phyloP scores from a whole-genome alignment of 1,140 invertebrate genomes.

The Diachasma alloeum region DNA sequence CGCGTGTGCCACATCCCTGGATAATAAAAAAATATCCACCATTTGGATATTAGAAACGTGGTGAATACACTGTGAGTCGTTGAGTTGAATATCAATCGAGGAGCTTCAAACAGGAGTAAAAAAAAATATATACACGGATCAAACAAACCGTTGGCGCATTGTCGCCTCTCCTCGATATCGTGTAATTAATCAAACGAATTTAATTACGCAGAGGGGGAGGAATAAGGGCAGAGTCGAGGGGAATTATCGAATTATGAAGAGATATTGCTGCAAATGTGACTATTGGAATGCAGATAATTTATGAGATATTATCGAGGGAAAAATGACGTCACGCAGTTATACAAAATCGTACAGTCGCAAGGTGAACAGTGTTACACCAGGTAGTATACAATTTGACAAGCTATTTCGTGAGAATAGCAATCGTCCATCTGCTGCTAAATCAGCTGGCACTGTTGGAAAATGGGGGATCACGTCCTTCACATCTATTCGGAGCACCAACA shows the following conservation, averaged over 20 bases:
- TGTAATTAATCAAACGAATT: not conserved
- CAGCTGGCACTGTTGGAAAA: constrained; percentile 88
- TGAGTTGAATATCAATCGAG: not conserved
- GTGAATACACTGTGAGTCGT: not conserved
- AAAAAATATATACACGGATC: not conserved
- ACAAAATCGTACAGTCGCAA: constrained; percentile 68
- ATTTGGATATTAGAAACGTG: too few relatives aligned
- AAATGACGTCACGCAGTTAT: constrained; percentile 68
- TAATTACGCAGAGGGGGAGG: not conserved
- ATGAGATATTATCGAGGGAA: constrained; percentile 35
- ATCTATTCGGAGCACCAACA: constrained; percentile 79
- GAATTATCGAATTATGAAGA: constrained; percentile 39
- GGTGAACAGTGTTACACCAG: constrained; percentile 61
- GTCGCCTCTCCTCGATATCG: not conserved
- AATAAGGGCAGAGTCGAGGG: not conserved
- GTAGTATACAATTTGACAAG: constrained; percentile 78
- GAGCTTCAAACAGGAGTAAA: too few relatives aligned
- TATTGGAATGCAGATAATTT: constrained; percentile 44
- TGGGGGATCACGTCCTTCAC: constrained; percentile 95
- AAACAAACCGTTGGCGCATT: constrained; percentile 11
- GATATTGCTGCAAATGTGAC: constrained; percentile 33
- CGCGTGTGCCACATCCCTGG: constrained; percentile 12
- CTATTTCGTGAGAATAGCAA: constrained; percentile 88
- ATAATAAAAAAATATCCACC: not conserved
- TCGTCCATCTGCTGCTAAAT: constrained; percentile 85